Evolutionary conservation across 2,113 vertebrate species (phyloP), one percentile per base, ranked within the genome.

Genomic region (Varanus salvator): DNA sequence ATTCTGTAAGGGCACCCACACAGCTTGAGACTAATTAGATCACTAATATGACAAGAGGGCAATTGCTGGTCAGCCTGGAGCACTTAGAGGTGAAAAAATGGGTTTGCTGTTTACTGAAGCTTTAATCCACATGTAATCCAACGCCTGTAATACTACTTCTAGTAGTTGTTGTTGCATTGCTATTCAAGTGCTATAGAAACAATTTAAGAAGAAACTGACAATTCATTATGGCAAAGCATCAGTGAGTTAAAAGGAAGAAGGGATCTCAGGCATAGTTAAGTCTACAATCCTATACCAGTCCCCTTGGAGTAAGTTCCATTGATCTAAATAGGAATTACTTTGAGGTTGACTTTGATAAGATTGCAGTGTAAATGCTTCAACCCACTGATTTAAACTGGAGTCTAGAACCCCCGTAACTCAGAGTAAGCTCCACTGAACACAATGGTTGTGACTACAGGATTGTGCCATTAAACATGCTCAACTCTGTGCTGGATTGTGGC

Each of bases 21-120:
- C 78, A 71, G 52, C 29, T 84, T 48, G 2, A 87, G 6, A 86
- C 60, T 88, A 85, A 89, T 77, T 86, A 93, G 76, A 69, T 34
- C 89, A 2, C 23, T 84, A 19, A 72, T 69, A 85, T 3, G 31
- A 44, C 71, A 84, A 31, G 6, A 88, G 75, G 68, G 85, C 89
- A 88, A 3, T 85, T 27, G 29, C 38, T 29, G 15, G 11, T 80
- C 92, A 60, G 68, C 89, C 82, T 85, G 8, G 0, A 0, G n/a
- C 5, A 54, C 31, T 86, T 44, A 50, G 50, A 85, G 14, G 38
- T 38, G 83, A 72, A 25, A 87, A 82, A 3, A 78, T 38, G 14
- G 8, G n/a, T 25, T 93, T 91, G 83, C 27, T 66, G 29, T 89
- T 87, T 91, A 72, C 8, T 87, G 71, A 90, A 92, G n/a, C 34